Base-by-base conservation (phyloP, 35 echinoderm and acorn worm species). In the Lytechinus pictus region DNA sequence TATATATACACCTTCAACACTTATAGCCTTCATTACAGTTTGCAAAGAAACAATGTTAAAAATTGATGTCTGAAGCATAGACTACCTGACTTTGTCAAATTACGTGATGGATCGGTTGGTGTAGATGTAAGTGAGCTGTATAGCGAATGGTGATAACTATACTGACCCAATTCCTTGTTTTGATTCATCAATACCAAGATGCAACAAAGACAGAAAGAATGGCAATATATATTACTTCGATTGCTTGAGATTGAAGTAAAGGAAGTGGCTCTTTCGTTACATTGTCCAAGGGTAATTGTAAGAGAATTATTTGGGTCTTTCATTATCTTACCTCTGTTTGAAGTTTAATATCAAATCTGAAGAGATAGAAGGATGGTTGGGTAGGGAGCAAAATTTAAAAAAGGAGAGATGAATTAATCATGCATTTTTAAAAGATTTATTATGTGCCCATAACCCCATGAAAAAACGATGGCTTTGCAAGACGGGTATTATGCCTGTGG, bases 231-330 rank as follows among this genome's bases (percentile, higher is more conserved):
- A 79, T 79, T 79, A 79, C 66, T 79, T 79, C 21, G 66, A 79
- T 79, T 79, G n/a, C 66, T 79, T 79, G 66, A 79, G 19, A 16
- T 5, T 7, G 66, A 8, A 79, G 66, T 19, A 79, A 7, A 24
- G 66, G 66, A 79, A 79, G 66, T 79, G 66, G 3, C n/a, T 79
- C 19, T 79, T 79, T 79, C 66, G n/a, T 79, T 7, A 24, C 66
- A 24, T 24, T 1, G 66, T 79, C 16, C 66, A 79, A 79, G 66
- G 66, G 66, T 79, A 79, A 79, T 79, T 79, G 66, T 79, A 24
- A 79, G 66, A 79, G 66, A 79, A 79, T 79, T 79, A 79, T 79
- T 79, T 79, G 66, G 66, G 66, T 79, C 66, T 79, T 79, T 79
- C 66, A 79, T 79, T 79, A 24, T 79, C 66, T 79, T 79, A 24